These are phyloP conservation scores for Nannospalax galili DNA, from an alignment of 2,113 vertebrate species.

Conservation along the genomic window DNA sequence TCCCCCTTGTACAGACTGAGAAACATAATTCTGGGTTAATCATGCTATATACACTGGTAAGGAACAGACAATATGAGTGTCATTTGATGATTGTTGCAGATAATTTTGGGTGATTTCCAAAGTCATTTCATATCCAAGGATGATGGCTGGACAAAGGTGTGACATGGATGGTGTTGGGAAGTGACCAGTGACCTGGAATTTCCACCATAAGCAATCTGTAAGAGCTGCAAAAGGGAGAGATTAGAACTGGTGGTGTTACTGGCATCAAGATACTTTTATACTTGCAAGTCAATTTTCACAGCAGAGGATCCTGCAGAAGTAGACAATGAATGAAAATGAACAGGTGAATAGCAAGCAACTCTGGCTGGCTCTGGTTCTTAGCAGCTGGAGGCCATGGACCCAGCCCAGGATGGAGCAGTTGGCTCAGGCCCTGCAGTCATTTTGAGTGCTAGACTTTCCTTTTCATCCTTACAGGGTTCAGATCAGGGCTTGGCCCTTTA, in stretches of 20 bases:
- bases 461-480: neutral
- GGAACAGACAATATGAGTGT: neutral
- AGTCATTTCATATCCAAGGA: neutral
- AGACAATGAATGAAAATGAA: neutral
- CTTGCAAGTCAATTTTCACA: neutral
- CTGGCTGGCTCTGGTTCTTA: neutral
- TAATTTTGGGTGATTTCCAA: neutral
- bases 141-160: neutral
- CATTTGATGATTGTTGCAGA: neutral
- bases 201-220: neutral
- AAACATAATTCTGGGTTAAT: neutral
- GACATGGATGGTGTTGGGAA: neutral
- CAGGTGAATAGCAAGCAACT: neutral
- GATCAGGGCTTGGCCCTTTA: neutral
- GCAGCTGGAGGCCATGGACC: neutral
- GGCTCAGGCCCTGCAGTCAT: neutral
- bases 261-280: neutral
- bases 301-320: neutral
- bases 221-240: neutral
- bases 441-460: neutral
- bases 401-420: neutral
- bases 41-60: neutral
- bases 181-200: neutral
- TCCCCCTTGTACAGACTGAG: neutral
- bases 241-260: neutral